A percentile compares a stretch with the other conserved stretches of the same genome.
phyloP scores from a whole-genome alignment of 2,888 invertebrate genomes.

The Anorthoa munda region DNA sequence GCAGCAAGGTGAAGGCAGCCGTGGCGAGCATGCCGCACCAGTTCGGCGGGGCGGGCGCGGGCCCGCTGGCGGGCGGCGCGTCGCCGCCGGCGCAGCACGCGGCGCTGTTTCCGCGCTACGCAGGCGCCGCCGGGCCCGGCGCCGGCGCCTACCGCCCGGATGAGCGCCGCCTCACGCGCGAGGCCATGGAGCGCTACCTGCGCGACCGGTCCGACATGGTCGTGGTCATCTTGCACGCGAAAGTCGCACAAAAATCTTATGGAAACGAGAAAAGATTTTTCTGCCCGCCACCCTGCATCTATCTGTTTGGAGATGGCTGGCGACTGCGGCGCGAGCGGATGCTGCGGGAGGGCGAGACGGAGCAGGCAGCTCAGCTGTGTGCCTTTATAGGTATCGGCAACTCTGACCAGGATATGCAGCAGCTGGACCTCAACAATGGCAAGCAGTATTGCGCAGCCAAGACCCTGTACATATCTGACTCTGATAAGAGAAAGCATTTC shows the following conservation, averaged over 20 bases:
- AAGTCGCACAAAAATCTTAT: constrained; percentile 99
- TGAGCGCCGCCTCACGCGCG: constrained; percentile 96
- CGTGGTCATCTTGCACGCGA: constrained; percentile 99
- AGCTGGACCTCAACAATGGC: constrained; percentile 98
- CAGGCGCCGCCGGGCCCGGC: constrained; percentile 90
- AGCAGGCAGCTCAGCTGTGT: constrained; percentile 98
- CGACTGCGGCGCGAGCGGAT: constrained; percentile 98
- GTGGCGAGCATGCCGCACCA: constrained; percentile 95
- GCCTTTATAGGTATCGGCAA: constrained; percentile 99
- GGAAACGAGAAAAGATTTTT: constrained; percentile 99
- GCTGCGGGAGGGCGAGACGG: constrained; percentile 96
- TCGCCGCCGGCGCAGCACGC: constrained; percentile 92
- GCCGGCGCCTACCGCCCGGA: constrained; percentile 93
- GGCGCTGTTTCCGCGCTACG: constrained; percentile 92
- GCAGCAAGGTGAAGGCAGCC: constrained; percentile 85
- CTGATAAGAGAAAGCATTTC: constrained; percentile 99
- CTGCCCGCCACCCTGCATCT: constrained; percentile 99
- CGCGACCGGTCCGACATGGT: constrained; percentile 98
- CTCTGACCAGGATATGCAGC: constrained; percentile 99
- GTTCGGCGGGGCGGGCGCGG: constrained; percentile 92
- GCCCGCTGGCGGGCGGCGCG: constrained; percentile 94
- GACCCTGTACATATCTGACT: constrained; percentile 99
- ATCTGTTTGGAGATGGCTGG: constrained; percentile 99
- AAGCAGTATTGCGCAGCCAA: constrained; percentile 99
- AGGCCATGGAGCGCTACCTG: constrained; percentile 99